phyloP scores from a whole-genome alignment of 2,797 vertebrate species.

The Ataeniobius toweri region DNA sequence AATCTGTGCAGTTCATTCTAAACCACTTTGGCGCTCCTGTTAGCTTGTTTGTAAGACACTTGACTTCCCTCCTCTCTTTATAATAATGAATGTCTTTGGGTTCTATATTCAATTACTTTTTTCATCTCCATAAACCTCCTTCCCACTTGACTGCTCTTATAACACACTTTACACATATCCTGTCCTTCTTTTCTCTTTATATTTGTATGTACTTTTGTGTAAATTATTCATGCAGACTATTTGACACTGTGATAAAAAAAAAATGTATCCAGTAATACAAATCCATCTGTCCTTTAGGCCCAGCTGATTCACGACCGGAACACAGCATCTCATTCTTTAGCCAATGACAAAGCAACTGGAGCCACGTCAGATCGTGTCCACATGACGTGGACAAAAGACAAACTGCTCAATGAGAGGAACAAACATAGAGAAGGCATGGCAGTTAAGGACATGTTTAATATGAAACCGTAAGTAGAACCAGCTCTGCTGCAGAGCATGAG shows the following conservation, averaged over 20 bases:
- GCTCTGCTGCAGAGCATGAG: neutral
- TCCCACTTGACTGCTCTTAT: neutral
- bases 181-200: neutral
- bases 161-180: neutral
- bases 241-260: neutral
- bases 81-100: neutral
- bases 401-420: slow-evolving; percentile 85
- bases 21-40: neutral
- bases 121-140: slow-evolving; percentile 1
- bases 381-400: slow-evolving; percentile 99
- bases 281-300: slow-evolving; percentile 72
- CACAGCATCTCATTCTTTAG: slow-evolving; percentile 82
- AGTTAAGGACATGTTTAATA: slow-evolving; percentile 91
- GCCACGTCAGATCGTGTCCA: slow-evolving; percentile 84
- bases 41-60: neutral
- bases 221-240: neutral
- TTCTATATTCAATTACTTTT: neutral
- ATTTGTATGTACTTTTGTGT: neutral
- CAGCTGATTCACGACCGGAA: slow-evolving; percentile 93
- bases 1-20: neutral
- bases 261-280: neutral
- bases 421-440: slow-evolving; percentile 82
- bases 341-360: slow-evolving; percentile 62
- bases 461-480: slow-evolving; percentile 90
- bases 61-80: neutral